Evolutionary conservation across 2,888 invertebrate species (phyloP).

Genomic region (Bruchidius siliquastri): DNA sequence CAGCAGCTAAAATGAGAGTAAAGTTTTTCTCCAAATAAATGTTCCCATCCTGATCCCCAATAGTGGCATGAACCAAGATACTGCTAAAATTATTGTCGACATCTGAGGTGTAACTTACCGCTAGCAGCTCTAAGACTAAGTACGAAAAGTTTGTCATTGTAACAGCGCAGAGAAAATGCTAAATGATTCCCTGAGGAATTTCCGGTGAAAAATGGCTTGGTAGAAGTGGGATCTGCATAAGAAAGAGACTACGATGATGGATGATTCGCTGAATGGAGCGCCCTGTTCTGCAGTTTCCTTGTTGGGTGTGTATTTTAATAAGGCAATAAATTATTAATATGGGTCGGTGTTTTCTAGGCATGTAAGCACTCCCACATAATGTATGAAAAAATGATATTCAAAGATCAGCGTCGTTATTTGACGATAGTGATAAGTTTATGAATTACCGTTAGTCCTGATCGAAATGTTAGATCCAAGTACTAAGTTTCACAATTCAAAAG

Average conservation of each 20-base stretch:
- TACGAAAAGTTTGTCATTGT: neutral
- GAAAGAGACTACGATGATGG: neutral
- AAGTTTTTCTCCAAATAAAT: no score
- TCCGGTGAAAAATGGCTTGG: neutral
- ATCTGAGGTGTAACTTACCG: no score
- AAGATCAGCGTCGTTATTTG: neutral
- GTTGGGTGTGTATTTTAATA: neutral
- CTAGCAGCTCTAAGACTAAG: no score
- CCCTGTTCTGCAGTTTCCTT: neutral
- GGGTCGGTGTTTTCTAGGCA: neutral
- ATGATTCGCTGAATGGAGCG: neutral
- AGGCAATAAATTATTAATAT: neutral
- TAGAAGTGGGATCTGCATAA: neutral
- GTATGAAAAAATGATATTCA: neutral
- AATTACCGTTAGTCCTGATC: no score
- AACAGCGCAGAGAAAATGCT: neutral
- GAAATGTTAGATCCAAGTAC: no score
- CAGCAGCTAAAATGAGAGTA: no score
- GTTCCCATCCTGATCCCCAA: no score
- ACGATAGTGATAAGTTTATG: no score
- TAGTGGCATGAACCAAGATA: no score
- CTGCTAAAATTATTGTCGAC: no score
- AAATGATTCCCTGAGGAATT: neutral
- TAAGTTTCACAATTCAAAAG: no score
- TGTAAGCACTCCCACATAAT: neutral